Evolutionary conservation across 1,140 invertebrate genomes (phyloP).

Genomic region (Drosophila insularis): DNA sequence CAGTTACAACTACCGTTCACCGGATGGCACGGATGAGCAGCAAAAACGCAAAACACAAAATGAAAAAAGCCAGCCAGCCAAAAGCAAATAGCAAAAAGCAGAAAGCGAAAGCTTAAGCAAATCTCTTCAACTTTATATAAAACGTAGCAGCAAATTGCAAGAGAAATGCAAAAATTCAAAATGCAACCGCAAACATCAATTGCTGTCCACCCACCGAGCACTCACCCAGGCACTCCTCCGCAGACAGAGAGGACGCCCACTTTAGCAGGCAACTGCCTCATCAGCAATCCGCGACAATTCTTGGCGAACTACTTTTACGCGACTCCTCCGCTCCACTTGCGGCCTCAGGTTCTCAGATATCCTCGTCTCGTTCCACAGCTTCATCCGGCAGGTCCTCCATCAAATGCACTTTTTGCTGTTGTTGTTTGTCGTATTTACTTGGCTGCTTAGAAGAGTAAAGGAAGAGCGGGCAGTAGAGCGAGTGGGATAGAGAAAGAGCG

Average conservation of each 20-base stretch:
- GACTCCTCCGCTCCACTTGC: constrained; percentile 47
- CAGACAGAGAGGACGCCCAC: neutral
- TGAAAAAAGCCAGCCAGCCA: neutral
- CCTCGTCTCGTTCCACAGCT: neutral
- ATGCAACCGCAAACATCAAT: constrained; percentile 73
- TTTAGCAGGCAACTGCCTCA: constrained; percentile 39
- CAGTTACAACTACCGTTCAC: constrained; percentile 24
- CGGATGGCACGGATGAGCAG: neutral
- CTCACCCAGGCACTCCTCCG: constrained; percentile 8
- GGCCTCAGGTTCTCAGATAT: neutral
- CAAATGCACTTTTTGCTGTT: constrained; percentile 38
- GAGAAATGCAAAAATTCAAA: constrained; percentile 47
- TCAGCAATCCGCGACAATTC: constrained; percentile 74
- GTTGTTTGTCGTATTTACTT: constrained; percentile 8
- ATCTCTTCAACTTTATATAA: constrained; percentile 10
- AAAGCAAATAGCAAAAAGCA: neutral
- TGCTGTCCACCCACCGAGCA: constrained; percentile 40
- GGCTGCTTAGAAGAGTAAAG: constrained; percentile 10
- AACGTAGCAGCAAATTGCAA: constrained; percentile 30
- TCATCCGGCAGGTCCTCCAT: constrained; percentile 28
- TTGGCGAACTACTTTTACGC: constrained; percentile 65
- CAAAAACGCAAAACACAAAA: neutral
- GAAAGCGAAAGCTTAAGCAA: constrained; percentile 53
- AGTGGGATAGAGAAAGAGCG: neutral
- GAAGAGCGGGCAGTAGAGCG: neutral